Evolutionary conservation across 2,797 vertebrate species (phyloP), one percentile per base, ranked within the genome.

Genomic region (Eutrigla gurnardus): DNA sequence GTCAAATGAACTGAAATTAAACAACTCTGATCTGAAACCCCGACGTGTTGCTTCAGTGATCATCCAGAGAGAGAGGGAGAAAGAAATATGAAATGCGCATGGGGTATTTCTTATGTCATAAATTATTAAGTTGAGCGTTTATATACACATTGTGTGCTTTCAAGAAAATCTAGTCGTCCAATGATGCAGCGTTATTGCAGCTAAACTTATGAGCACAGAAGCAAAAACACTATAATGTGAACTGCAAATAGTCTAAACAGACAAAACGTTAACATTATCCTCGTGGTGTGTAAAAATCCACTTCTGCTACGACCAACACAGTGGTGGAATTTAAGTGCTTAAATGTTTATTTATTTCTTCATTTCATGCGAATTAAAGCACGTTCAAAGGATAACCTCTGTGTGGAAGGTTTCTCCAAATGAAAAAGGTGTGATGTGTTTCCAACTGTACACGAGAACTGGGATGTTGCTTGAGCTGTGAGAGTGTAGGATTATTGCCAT

Each of bases 371-470:
- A 49, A 78, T 77, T 79, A 73, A 13, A 70, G 52, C 53, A 67
- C 54, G 62, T 73, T 81, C 8, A 68, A 75, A 72, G 64, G 62
- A 55, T 45, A 75, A 78, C 77, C 75, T 78, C 59, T 65, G 43
- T 63, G 45, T 70, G 70, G 59, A 80, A 18, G 42, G n/a, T 62
- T 73, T 78, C 77, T 73, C 43, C 18, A 65, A 78, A 81, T 73
- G 69, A 69, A 82, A 86, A 83, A n/a, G 69, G 65, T 82, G 77
- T 39, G 61, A 75, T 79, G 68, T 65, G 47, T 50, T 55, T 84
- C 80, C 82, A 88, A 77, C 74, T 83, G 81, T 70, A 81, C 77
- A 78, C 60, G 55, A 43, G 53, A 77, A 69, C 66, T 78, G 79
- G 59, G 77, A 89, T 86, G 91, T 69, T 63, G 80, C 36, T 74